Conservation (phyloP, 2,797 vertebrate species). For the Fistularia tabacaria region DNA sequence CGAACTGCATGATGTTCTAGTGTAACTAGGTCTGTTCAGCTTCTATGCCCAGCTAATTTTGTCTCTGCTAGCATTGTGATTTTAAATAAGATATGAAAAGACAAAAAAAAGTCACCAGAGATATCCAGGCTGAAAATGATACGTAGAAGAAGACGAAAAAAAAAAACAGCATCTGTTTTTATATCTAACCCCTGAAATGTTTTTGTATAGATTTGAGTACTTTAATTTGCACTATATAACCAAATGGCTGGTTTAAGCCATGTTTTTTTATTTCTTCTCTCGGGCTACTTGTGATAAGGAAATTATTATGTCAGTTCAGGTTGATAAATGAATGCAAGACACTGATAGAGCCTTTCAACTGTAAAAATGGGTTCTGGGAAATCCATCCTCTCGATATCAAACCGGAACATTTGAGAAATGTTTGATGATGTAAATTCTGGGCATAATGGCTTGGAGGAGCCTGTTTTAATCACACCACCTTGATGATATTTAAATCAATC, state of each 20-base stretch:
- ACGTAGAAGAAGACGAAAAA: conserved; percentile 11
- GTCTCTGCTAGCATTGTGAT: conserved; percentile 34
- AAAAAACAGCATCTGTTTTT: conserved; percentile 60
- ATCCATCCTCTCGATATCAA: conserved; percentile 48
- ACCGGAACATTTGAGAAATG: neutral
- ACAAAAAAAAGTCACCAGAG: conserved; percentile 19
- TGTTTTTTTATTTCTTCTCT: conserved; percentile 61
- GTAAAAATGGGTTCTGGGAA: conserved; percentile 51
- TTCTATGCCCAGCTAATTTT: conserved; percentile 50
- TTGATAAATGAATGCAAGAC: conserved; percentile 74
- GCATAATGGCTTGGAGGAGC: neutral
- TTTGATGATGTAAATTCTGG: neutral
- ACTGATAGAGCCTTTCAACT: conserved; percentile 73
- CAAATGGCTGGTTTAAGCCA: conserved; percentile 56
- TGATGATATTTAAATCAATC: neutral
- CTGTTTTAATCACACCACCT: neutral
- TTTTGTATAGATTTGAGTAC: conserved; percentile 72
- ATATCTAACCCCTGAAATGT: conserved; percentile 63
- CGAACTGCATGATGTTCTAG: conserved; percentile 62
- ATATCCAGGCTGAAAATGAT: conserved; percentile 30
- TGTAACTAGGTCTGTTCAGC: conserved; percentile 32
- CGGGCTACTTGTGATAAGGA: conserved; percentile 66
- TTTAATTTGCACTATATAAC: conserved; percentile 80
- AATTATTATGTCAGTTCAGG: conserved; percentile 66
- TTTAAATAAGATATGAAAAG: conserved; percentile 40